These are phyloP conservation scores for Ophion ventricosus DNA, from an alignment of 2,888 invertebrate genomes.

Conservation along the genomic window DNA sequence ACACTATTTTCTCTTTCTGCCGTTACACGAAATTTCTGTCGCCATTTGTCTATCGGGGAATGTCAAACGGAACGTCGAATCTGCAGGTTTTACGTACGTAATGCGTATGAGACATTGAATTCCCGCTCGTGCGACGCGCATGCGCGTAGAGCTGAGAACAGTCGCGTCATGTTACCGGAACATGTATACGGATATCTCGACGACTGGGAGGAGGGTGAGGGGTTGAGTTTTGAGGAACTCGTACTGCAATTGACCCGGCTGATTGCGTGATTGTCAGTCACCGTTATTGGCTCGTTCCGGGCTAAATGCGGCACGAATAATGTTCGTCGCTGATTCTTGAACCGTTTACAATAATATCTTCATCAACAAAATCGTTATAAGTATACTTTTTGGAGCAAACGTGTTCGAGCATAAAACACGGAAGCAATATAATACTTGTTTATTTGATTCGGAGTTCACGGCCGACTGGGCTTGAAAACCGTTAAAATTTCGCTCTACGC, in stretches of 20 bases:
- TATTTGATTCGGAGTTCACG: background rate
- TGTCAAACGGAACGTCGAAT: background rate
- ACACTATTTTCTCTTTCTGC: background rate
- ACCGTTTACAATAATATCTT: background rate
- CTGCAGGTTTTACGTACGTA: background rate
- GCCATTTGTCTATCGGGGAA: background rate
- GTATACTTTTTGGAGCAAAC: constrained; percentile 1
- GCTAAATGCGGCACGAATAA: constrained; percentile 27
- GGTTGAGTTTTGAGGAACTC: background rate
- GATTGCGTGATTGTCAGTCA: constrained; percentile 64
- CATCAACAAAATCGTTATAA: background rate
- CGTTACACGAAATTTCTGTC: background rate
- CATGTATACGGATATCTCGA: background rate
- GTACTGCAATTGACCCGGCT: constrained; percentile 50
- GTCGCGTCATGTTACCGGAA: background rate
- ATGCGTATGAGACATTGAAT: background rate
- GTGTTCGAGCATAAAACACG: background rate
- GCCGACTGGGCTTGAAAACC: constrained; percentile 1
- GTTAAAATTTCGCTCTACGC: background rate
- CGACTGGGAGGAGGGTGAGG: too few species aligned
- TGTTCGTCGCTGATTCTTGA: constrained; percentile 19
- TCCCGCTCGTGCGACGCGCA: background rate
- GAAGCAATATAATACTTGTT: background rate
- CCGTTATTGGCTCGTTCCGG: constrained; percentile 49
- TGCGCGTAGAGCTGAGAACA: background rate